Conservation (phyloP, 2,888 invertebrate species). For the Phyto melanocephala region DNA sequence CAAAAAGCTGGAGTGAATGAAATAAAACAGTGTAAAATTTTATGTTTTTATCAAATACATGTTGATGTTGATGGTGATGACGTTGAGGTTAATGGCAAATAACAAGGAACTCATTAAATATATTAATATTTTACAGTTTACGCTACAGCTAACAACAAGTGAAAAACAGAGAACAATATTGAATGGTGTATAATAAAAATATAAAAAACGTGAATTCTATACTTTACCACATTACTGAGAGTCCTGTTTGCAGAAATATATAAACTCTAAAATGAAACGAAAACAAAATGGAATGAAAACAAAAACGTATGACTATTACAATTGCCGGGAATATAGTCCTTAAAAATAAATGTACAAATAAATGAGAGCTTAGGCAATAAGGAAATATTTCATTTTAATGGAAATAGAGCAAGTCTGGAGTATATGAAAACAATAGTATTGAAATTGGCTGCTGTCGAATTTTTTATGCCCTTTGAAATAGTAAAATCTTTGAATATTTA, state of each 20-base stretch:
- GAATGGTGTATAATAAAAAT: background rate
- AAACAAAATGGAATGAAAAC: background rate
- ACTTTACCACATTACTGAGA: background rate
- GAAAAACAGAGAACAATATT: background rate
- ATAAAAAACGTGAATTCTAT: background rate
- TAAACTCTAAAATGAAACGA: conserved; percentile 11
- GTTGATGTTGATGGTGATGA: background rate
- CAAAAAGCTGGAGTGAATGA: background rate
- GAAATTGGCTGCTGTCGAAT: too few relatives aligned
- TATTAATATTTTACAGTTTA: conserved; percentile 57
- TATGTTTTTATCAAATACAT: conserved; percentile 15
- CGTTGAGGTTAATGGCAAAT: conserved; percentile 36
- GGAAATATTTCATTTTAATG: background rate
- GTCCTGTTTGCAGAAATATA: conserved; percentile 17
- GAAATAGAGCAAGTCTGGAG: background rate
- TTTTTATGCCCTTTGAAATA: too few relatives aligned
- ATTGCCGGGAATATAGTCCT: background rate
- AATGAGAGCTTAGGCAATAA: background rate
- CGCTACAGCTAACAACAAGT: conserved; percentile 34
- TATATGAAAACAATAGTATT: too few relatives aligned
- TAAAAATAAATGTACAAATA: background rate
- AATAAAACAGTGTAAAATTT: conserved; percentile 18
- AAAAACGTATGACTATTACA: conserved; percentile 19
- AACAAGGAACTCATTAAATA: conserved; percentile 54
- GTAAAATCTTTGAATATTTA: too few relatives aligned